These are phyloP conservation scores for Drosophila lutescens DNA, from an alignment of 2,888 invertebrate genomes.

Conservation along the genomic window DNA sequence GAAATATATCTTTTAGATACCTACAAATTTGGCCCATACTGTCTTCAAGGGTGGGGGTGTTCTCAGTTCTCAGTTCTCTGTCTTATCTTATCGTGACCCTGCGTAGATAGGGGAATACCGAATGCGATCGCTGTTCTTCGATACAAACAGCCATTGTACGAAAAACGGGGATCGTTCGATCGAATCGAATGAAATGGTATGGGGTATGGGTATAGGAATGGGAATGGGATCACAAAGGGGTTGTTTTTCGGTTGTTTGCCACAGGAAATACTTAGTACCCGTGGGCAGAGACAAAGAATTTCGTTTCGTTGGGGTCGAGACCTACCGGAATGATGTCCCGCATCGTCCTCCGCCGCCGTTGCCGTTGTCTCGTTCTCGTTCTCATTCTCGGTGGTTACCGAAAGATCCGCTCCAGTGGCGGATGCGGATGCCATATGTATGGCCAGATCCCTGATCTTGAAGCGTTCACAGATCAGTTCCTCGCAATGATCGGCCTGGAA, in stretches of 20 bases:
- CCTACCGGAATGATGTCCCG: constrained; percentile 90
- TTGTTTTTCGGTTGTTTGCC: constrained; percentile 32
- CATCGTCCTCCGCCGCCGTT: constrained; percentile 86
- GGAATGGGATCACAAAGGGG: constrained; percentile 10
- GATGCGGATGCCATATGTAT: constrained; percentile 40
- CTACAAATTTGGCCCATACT: constrained; percentile 7
- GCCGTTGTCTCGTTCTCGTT: constrained; percentile 52
- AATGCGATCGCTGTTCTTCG: constrained; percentile 22
- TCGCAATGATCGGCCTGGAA: constrained; percentile 83
- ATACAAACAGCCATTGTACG: constrained; percentile 14
- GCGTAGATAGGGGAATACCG: constrained; percentile 31
- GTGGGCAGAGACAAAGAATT: not conserved
- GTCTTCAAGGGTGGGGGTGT: not conserved
- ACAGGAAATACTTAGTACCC: constrained; percentile 8
- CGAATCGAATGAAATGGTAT: constrained; percentile 11
- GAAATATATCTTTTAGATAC: too few relatives aligned
- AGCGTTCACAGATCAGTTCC: constrained; percentile 83
- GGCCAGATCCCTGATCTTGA: constrained; percentile 80
- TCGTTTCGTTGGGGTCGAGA: constrained; percentile 12
- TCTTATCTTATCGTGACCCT: constrained; percentile 39
- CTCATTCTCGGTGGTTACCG: constrained; percentile 12
- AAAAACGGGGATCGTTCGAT: constrained; percentile 17
- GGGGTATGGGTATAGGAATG: not conserved
- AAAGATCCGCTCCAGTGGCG: constrained; percentile 36
- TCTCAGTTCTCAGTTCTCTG: too few relatives aligned